Evolutionary conservation across 2,797 vertebrate genomes (phyloP).

Genomic region (Merluccius polli): DNA sequence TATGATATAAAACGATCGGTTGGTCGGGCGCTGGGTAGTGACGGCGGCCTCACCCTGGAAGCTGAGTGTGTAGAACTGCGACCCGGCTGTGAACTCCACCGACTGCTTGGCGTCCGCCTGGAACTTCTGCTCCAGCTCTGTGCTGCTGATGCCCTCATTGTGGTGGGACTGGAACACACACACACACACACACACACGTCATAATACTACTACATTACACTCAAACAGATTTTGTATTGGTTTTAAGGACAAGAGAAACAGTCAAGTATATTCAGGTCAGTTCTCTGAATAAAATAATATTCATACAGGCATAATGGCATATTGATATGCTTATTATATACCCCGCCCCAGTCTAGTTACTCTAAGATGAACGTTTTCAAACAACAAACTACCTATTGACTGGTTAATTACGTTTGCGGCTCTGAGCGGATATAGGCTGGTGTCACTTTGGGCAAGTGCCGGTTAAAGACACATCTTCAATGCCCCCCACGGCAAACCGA

Average conservation of each 20-base stretch:
- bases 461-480: background rate
- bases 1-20: background rate
- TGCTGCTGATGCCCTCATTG: conserved; percentile 49
- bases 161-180: background rate
- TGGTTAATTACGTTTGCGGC: background rate
- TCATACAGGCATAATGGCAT: background rate
- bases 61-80: conserved; percentile 63
- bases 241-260: background rate
- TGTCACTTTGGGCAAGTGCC: background rate
- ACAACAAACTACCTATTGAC: background rate
- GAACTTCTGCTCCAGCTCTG: conserved; percentile 63
- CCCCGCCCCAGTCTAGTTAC: too few species aligned
- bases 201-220: too few species aligned
- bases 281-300: background rate
- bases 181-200: background rate
- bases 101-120: conserved; percentile 45
- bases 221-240: background rate
- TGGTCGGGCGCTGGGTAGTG: background rate
- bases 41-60: conserved; percentile 56
- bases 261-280: background rate
- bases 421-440: background rate
- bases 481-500: too few species aligned
- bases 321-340: background rate
- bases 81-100: conserved; percentile 62
- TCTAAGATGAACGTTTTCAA: background rate